Evolutionary conservation across 2,888 invertebrate genomes (phyloP).

Genomic region (Automeris io): DNA sequence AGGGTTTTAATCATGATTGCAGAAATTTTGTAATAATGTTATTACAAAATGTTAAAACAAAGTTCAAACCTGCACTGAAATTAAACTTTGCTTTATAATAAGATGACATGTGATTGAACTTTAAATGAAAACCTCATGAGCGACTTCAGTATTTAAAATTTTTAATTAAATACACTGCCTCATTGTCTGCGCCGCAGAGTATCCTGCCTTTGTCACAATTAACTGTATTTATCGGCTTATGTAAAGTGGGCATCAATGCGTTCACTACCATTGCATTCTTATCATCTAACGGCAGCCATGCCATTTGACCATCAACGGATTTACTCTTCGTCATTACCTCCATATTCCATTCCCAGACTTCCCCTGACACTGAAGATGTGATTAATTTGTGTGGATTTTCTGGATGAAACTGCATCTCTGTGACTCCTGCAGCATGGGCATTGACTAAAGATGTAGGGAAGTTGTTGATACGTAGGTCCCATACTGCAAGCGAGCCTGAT

Average conservation of each 20-base stretch:
- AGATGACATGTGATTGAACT: no score
- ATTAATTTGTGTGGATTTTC: constrained; percentile 90
- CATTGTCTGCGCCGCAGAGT: constrained; percentile 91
- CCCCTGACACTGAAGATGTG: constrained; percentile 87
- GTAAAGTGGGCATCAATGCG: constrained; percentile 83
- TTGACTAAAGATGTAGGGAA: constrained; percentile 89
- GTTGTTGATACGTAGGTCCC: constrained; percentile 91
- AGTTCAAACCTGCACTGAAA: no score
- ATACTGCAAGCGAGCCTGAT: constrained; percentile 90
- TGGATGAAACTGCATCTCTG: constrained; percentile 93
- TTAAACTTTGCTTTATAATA: no score
- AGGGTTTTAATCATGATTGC: no score
- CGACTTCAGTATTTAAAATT: constrained; percentile 78
- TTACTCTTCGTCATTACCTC: constrained; percentile 65
- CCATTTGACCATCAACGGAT: constrained; percentile 56
- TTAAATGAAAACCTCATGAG: no score
- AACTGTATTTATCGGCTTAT: constrained; percentile 88
- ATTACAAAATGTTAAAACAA: no score
- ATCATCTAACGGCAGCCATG: constrained; percentile 84
- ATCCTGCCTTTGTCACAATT: constrained; percentile 86
- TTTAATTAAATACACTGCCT: constrained; percentile 89
- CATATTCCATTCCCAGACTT: constrained; percentile 94
- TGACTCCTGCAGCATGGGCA: constrained; percentile 85
- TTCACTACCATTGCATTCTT: constrained; percentile 83
- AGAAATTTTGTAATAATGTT: no score